These are phyloP conservation scores for Diprion similis DNA, from an alignment of 1,140 invertebrate genomes.

Conservation along the genomic window DNA sequence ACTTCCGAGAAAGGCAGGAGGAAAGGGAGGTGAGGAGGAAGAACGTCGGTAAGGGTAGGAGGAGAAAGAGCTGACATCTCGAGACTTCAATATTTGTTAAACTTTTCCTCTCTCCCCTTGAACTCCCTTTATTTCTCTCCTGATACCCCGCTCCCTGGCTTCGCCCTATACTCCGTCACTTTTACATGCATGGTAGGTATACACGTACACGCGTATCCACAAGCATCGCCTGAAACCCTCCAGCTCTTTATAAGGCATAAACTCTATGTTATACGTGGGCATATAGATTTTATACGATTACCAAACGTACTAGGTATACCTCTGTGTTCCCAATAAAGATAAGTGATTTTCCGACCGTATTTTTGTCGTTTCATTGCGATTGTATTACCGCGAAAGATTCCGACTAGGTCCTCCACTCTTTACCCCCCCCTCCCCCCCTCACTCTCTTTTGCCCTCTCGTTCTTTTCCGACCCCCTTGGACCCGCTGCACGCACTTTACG, in stretches of 20 bases:
- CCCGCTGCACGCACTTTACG: not conserved
- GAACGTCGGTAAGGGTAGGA: conserved; percentile 25
- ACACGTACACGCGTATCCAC: not conserved
- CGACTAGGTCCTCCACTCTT: conserved; percentile 6
- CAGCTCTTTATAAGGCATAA: conserved; percentile 47
- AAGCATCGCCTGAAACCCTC: conserved; percentile 24
- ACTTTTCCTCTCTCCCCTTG: conserved; percentile 30
- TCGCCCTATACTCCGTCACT: not conserved
- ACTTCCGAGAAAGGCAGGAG: conserved; percentile 32
- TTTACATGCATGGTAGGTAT: not conserved
- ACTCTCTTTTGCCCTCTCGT: not conserved
- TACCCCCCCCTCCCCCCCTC: not conserved
- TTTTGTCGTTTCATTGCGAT: conserved; percentile 47
- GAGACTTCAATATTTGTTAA: conserved; percentile 52
- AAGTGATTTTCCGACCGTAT: conserved; percentile 51
- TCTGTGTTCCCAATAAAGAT: conserved; percentile 43
- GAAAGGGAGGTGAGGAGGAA: conserved; percentile 25
- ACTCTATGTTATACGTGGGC: conserved; percentile 40
- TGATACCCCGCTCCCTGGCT: not conserved
- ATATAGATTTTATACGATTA: conserved; percentile 51
- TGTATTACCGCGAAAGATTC: conserved; percentile 26
- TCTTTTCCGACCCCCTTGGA: not conserved
- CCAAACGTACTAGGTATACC: conserved; percentile 20
- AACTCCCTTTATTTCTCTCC: conserved; percentile 15
- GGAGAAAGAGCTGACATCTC: conserved; percentile 16